A percentile compares a stretch with the other conserved stretches of the same genome.
Evolutionary conservation across 2,797 vertebrate genomes (phyloP).

Genomic region (Notamacropus eugenii): DNA sequence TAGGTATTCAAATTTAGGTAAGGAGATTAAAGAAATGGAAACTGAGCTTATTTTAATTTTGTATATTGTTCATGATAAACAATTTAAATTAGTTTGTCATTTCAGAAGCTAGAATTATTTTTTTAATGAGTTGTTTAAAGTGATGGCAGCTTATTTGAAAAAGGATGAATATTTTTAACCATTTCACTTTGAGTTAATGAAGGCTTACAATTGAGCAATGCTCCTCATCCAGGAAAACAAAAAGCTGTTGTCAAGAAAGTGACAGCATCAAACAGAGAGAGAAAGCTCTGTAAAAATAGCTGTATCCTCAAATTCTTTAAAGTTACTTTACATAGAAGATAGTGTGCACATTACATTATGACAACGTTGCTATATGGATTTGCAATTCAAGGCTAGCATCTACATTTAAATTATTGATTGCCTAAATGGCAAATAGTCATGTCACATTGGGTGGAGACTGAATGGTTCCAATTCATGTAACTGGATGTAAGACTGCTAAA

Average conservation of each 20-base stretch:
- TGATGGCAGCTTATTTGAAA: slow-evolving; percentile 97
- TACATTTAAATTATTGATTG: neutral
- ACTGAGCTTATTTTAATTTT: slow-evolving; percentile 96
- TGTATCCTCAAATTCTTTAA: slow-evolving; percentile 96
- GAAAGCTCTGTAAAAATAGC: slow-evolving; percentile 98
- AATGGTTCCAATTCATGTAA: neutral
- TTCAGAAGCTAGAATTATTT: slow-evolving; percentile 95
- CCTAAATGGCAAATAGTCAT: neutral
- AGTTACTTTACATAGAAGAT: slow-evolving; percentile 97
- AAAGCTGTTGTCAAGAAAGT: slow-evolving; percentile 99
- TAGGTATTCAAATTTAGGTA: slow-evolving; percentile 16
- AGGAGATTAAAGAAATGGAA: slow-evolving; percentile 92
- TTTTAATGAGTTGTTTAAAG: slow-evolving; percentile 98
- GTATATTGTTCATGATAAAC: slow-evolving; percentile 99
- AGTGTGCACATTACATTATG: slow-evolving; percentile 95
- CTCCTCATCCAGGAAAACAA: slow-evolving; percentile 99
- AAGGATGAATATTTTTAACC: slow-evolving; percentile 99
- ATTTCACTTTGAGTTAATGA: slow-evolving; percentile 98
- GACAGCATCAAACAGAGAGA: slow-evolving; percentile 94
- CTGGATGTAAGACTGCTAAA: neutral
- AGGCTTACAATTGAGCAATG: slow-evolving; percentile 99
- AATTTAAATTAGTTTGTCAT: slow-evolving; percentile 98
- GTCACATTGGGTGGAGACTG: neutral
- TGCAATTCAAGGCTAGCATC: slow-evolving; percentile 86
- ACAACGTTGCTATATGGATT: slow-evolving; percentile 89